These are phyloP conservation scores for Polymixis lichenea DNA, from an alignment of 2,888 invertebrate species.

Conservation along the genomic window DNA sequence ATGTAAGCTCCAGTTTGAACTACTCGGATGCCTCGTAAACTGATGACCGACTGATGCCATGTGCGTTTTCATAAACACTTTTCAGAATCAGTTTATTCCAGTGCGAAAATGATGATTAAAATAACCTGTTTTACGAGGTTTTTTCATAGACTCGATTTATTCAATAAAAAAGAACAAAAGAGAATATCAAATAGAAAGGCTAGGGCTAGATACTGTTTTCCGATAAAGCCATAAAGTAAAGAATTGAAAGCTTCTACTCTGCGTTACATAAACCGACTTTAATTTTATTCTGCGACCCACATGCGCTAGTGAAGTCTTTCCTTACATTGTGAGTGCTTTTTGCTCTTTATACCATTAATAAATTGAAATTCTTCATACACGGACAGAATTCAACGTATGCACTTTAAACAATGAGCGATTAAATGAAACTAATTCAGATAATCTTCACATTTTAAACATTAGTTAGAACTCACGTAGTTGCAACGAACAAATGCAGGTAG, in stretches of 20 bases:
- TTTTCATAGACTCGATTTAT: conserved; percentile 21
- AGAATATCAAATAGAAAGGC: conserved; percentile 30
- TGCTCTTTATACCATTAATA: conserved; percentile 17
- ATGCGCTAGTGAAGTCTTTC: conserved; percentile 25
- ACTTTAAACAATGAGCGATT: conserved; percentile 4
- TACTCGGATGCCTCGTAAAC: conserved; percentile 79
- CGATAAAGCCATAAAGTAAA: conserved; percentile 42
- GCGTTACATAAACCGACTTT: conserved; percentile 40
- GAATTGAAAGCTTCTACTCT: conserved; percentile 42
- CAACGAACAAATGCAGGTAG: background rate
- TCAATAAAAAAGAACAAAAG: conserved; percentile 31
- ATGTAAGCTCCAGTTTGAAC: conserved; percentile 81
- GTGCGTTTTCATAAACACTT: conserved; percentile 65
- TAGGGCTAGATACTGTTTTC: conserved; percentile 44
- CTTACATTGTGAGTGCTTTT: conserved; percentile 16
- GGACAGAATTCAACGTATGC: background rate
- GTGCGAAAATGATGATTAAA: conserved; percentile 28
- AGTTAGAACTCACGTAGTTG: conserved; percentile 4
- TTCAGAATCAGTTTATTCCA: conserved; percentile 28
- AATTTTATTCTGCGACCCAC: conserved; percentile 53
- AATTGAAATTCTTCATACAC: background rate
- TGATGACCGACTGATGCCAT: conserved; percentile 68
- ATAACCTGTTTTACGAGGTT: background rate
- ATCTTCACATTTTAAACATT: background rate
- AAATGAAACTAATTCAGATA: conserved; percentile 10